Evolutionary conservation across 2,888 invertebrate species (phyloP), one percentile per base, ranked within the genome.

Genomic region (Sylvicola fuscatus): DNA sequence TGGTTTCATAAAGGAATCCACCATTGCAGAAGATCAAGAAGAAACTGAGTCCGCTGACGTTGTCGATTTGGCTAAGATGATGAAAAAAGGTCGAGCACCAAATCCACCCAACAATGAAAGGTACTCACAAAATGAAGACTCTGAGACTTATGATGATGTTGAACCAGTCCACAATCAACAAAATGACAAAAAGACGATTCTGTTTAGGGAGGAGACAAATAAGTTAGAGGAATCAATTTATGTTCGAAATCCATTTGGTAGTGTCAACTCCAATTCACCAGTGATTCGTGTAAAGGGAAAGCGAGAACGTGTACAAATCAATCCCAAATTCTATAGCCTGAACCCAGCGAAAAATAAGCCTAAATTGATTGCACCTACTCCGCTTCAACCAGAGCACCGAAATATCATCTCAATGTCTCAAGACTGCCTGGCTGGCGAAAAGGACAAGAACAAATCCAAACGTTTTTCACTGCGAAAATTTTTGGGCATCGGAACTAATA

Each of bases 401-500:
- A 64, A 74, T 45, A 72, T 69, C 37, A 64, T 82, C 43, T 81
- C 81, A 1, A 48, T 80, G 39, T 81, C 81, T 1, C 78, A 77
- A 41, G 81, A 82, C 46, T 80, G 76, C 49, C 56, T 82, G 38
- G 53, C 66, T 0, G 44, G 46, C 7, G 65, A 63, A 39, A 29
- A 29, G 29, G 62, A 64, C 10, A 42, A 49, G 39, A 77, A 81
- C 52, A 72, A 78, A 34, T 77, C 80, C 50, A 69, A 70, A 8
- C 72, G 79, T 45, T 84, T 84, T 51, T 86, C 84, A 0, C 65
- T 87, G 32, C 81, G 82, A 49, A 84, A 84, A 50, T 70, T 87
- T 42, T 58, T 87, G 17, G 66, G 84, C 38, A 78, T 86, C 62
- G 81, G 81, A 14, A 71, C 69, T 37, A 79, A 76, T 49, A 79